Conservation (phyloP, 2,797 vertebrate genomes). For the Gallinago nigripennis region DNA sequence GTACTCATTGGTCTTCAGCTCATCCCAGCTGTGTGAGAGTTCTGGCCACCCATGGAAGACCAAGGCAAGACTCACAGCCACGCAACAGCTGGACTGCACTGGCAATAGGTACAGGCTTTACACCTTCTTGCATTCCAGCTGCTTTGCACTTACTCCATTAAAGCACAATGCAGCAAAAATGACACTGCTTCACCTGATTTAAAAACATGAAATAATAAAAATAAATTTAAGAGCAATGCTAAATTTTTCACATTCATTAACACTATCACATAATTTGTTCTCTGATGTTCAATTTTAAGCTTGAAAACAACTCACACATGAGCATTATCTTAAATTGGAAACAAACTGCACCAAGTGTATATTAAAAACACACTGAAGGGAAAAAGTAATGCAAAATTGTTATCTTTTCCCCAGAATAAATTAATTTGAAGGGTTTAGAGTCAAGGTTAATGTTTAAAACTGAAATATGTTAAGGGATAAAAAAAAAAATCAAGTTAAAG, state of each 20-base stretch:
- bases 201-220: neutral
- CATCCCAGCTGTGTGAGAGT: neutral
- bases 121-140: neutral
- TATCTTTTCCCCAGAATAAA: neutral
- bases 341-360: neutral
- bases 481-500: neutral
- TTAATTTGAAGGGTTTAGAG: neutral
- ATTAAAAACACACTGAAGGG: neutral
- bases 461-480: neutral
- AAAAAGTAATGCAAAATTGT: neutral
- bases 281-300: neutral
- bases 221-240: neutral
- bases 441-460: accelerated
- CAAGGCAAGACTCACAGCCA: neutral
- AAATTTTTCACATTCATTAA: neutral
- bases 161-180: neutral
- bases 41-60: neutral
- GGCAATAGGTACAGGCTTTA: neutral
- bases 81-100: neutral
- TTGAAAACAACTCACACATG: accelerated
- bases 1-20: neutral
- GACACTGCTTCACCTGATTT: neutral
- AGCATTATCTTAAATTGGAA: neutral
- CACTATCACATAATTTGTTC: neutral
- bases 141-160: neutral